Conservation (phyloP, 2,888 invertebrate species). For the Cantharis nigra region DNA sequence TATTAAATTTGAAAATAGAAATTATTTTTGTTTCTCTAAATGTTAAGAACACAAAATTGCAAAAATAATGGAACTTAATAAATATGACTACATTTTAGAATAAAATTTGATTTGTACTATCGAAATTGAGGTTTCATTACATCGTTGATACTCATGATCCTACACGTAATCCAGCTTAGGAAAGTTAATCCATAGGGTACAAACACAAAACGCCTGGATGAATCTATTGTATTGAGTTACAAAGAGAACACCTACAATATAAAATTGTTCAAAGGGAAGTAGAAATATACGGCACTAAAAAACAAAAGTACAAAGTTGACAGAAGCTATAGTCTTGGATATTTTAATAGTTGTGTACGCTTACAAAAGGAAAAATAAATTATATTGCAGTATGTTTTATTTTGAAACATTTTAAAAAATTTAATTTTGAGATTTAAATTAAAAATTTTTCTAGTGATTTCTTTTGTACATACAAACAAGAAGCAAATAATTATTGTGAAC, state of each 20-base stretch:
- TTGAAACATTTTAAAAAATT: neutral
- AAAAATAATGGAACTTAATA: neutral
- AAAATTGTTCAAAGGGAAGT: slow-evolving; percentile 35
- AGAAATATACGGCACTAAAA: slow-evolving; percentile 24
- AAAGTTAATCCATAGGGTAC: slow-evolving; percentile 31
- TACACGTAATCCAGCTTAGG: slow-evolving; percentile 29
- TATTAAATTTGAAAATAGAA: neutral
- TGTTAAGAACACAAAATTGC: no score
- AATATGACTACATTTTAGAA: neutral
- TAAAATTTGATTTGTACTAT: neutral
- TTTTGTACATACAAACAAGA: no score
- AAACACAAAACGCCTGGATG: slow-evolving; percentile 29
- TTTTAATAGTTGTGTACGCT: neutral
- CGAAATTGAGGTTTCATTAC: slow-evolving; percentile 21
- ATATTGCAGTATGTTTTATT: neutral
- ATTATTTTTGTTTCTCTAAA: no score
- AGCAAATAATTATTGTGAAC: neutral
- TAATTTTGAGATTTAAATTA: neutral
- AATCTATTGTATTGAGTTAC: slow-evolving; percentile 27
- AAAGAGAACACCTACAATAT: slow-evolving; percentile 30
- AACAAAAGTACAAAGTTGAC: slow-evolving; percentile 24
- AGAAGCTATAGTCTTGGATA: slow-evolving; percentile 5
- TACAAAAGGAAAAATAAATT: neutral
- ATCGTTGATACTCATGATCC: slow-evolving; percentile 27
- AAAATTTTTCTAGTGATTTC: neutral